These are phyloP conservation scores for Hecatera dysodea DNA, from an alignment of 2,888 invertebrate genomes.

Conservation along the genomic window DNA sequence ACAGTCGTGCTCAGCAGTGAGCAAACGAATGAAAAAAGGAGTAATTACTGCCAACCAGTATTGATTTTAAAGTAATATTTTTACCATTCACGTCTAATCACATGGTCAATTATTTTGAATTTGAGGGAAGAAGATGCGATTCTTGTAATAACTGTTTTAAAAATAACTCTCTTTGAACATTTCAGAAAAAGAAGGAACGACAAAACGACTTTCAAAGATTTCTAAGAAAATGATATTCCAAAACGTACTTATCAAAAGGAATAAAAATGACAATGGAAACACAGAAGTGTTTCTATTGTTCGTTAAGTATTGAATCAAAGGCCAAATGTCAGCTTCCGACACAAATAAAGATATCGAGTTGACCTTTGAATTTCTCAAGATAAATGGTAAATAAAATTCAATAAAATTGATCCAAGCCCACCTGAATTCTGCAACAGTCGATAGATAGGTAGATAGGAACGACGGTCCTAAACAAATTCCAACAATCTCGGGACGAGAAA, in stretches of 20 bases:
- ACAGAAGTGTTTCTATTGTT: conserved; percentile 13
- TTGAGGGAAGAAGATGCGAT: background rate
- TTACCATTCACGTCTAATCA: no score
- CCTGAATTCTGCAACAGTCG: conserved; percentile 17
- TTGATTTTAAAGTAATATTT: background rate
- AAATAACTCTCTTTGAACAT: background rate
- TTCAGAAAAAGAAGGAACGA: background rate
- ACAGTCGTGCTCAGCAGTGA: background rate
- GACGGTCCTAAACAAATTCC: conserved; percentile 50
- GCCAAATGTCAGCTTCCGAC: conserved; percentile 2
- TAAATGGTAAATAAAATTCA: conserved; percentile 26
- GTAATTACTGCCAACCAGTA: background rate
- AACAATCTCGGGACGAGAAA: conserved; percentile 16
- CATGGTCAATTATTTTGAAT: no score
- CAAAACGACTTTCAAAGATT: conserved; percentile 8
- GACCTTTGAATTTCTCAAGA: conserved; percentile 19
- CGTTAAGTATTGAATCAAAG: conserved; percentile 31
- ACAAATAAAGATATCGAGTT: conserved; percentile 13
- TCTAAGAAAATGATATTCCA: background rate
- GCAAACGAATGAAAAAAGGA: background rate
- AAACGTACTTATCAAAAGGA: background rate
- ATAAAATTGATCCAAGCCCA: conserved; percentile 32
- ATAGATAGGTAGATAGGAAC: no score
- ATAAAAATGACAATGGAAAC: conserved; percentile 20
- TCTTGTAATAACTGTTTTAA: background rate